These are phyloP conservation scores for Oryzias woworae DNA, from an alignment of 2,113 vertebrate genomes.

Conservation along the genomic window DNA sequence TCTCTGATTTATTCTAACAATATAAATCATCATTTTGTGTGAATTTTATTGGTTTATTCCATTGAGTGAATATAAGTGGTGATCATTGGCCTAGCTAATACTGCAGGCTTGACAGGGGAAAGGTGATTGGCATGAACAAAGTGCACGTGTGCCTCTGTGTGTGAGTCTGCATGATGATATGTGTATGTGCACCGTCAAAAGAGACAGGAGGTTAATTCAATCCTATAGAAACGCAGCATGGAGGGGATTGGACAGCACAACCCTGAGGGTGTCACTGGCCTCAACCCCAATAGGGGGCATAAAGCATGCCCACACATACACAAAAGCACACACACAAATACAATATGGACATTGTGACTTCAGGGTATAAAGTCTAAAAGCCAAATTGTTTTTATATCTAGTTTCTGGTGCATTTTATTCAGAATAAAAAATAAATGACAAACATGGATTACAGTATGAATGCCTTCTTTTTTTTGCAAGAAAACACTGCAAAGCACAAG, in stretches of 20 bases:
- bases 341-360: constrained; percentile 63
- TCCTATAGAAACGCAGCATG: constrained; percentile 80
- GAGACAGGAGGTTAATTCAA: constrained; percentile 80
- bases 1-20: constrained; percentile 9
- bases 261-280: constrained; percentile 75
- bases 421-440: constrained; percentile 60
- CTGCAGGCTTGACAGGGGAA: constrained; percentile 48
- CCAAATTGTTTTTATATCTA: constrained; percentile 74
- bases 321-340: constrained; percentile 27
- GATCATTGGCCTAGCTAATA: constrained; percentile 45
- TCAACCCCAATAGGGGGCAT: constrained; percentile 70
- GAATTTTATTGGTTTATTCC: constrained; percentile 37
- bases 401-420: constrained; percentile 66
- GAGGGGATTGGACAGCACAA: constrained; percentile 76
- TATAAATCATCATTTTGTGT: constrained; percentile 20
- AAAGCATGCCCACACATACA: constrained; percentile 11
- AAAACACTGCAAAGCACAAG: constrained; percentile 64
- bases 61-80: constrained; percentile 25
- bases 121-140: constrained; percentile 63
- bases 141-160: constrained; percentile 44
- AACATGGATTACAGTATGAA: constrained; percentile 64
- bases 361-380: constrained; percentile 63
- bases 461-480: constrained; percentile 42
- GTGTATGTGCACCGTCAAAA: constrained; percentile 67
- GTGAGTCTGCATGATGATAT: constrained; percentile 57